Conservation (phyloP, 2,113 vertebrate species). For the Sinocyclocheilus grahami region DNA sequence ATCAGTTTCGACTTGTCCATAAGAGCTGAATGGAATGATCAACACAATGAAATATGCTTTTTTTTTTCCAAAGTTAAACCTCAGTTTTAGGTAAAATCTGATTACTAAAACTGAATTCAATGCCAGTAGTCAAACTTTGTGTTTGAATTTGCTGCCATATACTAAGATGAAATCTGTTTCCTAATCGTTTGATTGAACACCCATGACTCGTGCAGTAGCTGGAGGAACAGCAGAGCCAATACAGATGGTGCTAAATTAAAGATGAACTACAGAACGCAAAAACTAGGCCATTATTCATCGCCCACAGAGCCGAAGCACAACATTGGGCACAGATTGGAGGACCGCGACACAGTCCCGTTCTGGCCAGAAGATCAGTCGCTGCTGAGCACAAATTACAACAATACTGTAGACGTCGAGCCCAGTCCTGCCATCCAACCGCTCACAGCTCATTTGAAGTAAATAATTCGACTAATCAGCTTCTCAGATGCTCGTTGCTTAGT, state of each 20-base stretch:
- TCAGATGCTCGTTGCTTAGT: slow-evolving; percentile 65
- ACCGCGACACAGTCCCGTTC: neutral
- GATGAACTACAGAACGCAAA: slow-evolving; percentile 60
- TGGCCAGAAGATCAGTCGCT: neutral
- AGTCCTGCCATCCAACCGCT: slow-evolving; percentile 38
- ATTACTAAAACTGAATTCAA: neutral
- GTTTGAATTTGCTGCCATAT: neutral
- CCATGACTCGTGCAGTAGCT: neutral
- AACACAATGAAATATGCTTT: neutral
- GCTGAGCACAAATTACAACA: slow-evolving; percentile 17
- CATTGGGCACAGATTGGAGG: neutral
- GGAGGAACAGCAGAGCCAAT: neutral
- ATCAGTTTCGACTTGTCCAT: too few species aligned
- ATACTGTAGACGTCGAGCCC: neutral
- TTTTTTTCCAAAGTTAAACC: neutral
- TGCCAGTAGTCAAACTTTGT: neutral
- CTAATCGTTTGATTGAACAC: neutral
- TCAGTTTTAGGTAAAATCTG: neutral
- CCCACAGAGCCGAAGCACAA: neutral
- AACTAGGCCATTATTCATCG: slow-evolving; percentile 62
- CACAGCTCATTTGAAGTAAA: slow-evolving; percentile 38
- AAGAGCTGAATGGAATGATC: too few species aligned
- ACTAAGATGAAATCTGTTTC: neutral
- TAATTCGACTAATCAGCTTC: slow-evolving; percentile 55
- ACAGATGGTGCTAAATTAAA: slow-evolving; percentile 72